phyloP scores from a whole-genome alignment of 2,888 invertebrate species.

The Ophraella communa region DNA sequence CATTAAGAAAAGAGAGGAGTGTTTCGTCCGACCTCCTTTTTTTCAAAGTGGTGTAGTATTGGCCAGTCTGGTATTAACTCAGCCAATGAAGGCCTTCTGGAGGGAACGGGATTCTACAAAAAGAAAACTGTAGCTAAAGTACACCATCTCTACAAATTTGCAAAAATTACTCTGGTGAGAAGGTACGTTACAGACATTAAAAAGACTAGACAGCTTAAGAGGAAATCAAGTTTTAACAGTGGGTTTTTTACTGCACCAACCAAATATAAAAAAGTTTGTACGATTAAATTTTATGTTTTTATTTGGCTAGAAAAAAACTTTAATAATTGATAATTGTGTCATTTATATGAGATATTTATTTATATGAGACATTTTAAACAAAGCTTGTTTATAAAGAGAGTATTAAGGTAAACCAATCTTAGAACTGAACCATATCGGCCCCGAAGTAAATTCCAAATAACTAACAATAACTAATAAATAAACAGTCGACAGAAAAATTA shows the following conservation, averaged over 20 bases:
- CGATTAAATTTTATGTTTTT: too few relatives aligned
- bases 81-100: slow-evolving; percentile 87
- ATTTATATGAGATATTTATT: too few relatives aligned
- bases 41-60: slow-evolving; percentile 81
- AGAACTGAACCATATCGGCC: too few relatives aligned
- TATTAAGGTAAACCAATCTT: too few relatives aligned
- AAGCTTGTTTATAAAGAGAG: too few relatives aligned
- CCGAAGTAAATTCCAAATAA: too few relatives aligned
- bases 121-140: slow-evolving; percentile 58
- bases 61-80: slow-evolving; percentile 98
- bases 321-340: too few relatives aligned
- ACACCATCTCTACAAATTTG: slow-evolving; percentile 6
- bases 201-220: background rate
- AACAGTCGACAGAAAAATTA: too few relatives aligned
- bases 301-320: too few relatives aligned
- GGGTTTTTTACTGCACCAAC: background rate
- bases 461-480: too few relatives aligned
- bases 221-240: background rate
- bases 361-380: too few relatives aligned
- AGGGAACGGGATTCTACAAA: slow-evolving; percentile 62
- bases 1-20: slow-evolving; percentile 46
- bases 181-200: background rate
- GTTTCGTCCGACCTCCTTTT: slow-evolving; percentile 80
- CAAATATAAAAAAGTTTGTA: background rate
- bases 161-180: background rate